phyloP scores from a whole-genome alignment of 2,888 invertebrate genomes.

The Pollenia labialis region DNA sequence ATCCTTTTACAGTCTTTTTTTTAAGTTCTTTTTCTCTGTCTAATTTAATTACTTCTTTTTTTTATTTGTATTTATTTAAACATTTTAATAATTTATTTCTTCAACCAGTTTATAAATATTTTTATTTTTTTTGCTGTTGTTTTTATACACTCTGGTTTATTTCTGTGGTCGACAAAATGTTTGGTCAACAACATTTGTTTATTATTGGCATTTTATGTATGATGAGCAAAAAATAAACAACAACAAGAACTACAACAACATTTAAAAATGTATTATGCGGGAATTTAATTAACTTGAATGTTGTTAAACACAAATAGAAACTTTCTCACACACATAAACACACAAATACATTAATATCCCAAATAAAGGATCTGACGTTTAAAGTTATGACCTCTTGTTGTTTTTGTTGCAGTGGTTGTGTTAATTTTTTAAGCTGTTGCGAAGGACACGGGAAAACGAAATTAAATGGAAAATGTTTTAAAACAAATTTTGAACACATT shows the following conservation, averaged over 20 bases:
- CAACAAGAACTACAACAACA: slow-evolving; percentile 4
- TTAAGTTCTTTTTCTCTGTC: background rate
- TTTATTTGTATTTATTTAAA: slow-evolving; percentile 24
- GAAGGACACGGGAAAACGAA: slow-evolving; percentile 16
- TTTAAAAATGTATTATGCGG: slow-evolving; percentile 57
- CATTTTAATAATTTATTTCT: slow-evolving; percentile 49
- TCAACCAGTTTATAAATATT: slow-evolving; percentile 42
- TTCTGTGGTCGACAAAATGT: slow-evolving; percentile 55
- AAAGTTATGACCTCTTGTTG: slow-evolving; percentile 53
- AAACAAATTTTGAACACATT: slow-evolving; percentile 18
- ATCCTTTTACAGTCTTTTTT: background rate
- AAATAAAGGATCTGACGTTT: slow-evolving; percentile 23
- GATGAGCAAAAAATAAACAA: slow-evolving; percentile 2
- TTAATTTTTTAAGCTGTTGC: slow-evolving; percentile 9
- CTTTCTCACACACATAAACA: background rate
- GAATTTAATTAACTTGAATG: slow-evolving; percentile 66
- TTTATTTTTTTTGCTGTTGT: background rate
- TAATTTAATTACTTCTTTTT: slow-evolving; percentile 1
- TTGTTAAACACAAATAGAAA: slow-evolving; percentile 12
- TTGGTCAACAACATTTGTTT: slow-evolving; percentile 60
- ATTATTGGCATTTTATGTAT: slow-evolving; percentile 60
- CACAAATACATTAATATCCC: background rate
- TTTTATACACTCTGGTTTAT: slow-evolving; percentile 40
- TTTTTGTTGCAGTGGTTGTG: slow-evolving; percentile 11
- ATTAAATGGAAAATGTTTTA: slow-evolving; percentile 35